Percentiles rank a stretch among this genome's conserved stretches.
Conservation (phyloP, 2,113 vertebrate species). For the Hassar affinis region DNA sequence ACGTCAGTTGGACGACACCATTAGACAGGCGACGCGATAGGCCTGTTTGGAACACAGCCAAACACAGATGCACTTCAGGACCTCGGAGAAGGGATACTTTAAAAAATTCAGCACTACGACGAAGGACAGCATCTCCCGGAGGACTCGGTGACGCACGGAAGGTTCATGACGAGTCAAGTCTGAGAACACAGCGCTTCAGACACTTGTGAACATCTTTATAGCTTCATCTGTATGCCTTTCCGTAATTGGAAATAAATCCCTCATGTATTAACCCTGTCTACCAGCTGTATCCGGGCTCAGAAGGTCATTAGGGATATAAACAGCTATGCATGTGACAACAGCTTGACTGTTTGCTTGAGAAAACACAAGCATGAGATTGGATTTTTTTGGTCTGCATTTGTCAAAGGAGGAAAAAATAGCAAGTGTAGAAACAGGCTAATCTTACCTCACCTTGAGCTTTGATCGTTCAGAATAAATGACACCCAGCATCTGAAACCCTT, state of each 20-base stretch:
- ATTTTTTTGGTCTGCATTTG: constrained; percentile 58
- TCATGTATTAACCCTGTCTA: background rate
- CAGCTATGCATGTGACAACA: constrained; percentile 54
- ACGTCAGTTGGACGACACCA: constrained; percentile 16
- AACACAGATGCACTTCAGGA: constrained; percentile 15
- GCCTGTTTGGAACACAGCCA: background rate
- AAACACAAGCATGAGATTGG: background rate
- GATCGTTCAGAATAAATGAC: constrained; percentile 28
- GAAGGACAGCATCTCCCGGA: constrained; percentile 5
- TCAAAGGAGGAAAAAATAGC: constrained; percentile 35
- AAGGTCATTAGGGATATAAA: constrained; percentile 9
- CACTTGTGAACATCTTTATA: background rate
- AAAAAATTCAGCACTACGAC: background rate
- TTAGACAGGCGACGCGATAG: background rate
- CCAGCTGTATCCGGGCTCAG: constrained; percentile 7
- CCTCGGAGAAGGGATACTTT: background rate
- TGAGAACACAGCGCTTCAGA: background rate
- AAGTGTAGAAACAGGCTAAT: background rate
- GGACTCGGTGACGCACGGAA: background rate
- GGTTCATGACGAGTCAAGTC: background rate
- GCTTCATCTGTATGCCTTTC: background rate
- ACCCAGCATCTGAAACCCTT: constrained; percentile 19
- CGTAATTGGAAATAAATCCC: background rate
- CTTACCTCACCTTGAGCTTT: constrained; percentile 12
- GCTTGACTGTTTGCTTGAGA: constrained; percentile 51